Conservation (phyloP, 1,140 invertebrate genomes). For the Lepidostoma basale region DNA sequence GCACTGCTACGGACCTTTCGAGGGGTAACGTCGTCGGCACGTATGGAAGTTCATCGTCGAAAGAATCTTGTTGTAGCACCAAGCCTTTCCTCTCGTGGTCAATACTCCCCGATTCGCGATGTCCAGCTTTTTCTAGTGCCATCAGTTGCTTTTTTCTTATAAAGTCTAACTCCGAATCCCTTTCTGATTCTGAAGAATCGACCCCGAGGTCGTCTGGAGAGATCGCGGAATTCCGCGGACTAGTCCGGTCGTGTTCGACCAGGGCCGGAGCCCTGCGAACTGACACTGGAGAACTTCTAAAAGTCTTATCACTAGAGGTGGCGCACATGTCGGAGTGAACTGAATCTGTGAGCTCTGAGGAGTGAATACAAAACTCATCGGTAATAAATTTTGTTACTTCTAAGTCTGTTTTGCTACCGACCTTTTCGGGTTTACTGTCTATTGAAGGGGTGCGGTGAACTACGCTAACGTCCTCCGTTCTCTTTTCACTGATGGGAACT, state of each 20-base stretch:
- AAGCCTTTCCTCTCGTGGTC: constrained; percentile 76
- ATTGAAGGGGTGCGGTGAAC: constrained; percentile 30
- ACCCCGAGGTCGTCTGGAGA: constrained; percentile 62
- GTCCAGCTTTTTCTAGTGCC: constrained; percentile 43
- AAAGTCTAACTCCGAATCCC: constrained; percentile 66
- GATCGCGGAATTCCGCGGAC: constrained; percentile 41
- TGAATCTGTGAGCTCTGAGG: constrained; percentile 33
- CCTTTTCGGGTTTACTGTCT: constrained; percentile 35
- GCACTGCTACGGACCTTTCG: constrained; percentile 79
- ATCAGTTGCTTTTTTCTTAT: constrained; percentile 45
- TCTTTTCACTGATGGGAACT: constrained; percentile 36
- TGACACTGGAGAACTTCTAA: constrained; percentile 44
- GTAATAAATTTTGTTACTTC: constrained; percentile 25
- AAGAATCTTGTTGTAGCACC: constrained; percentile 79
- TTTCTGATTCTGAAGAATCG: constrained; percentile 81
- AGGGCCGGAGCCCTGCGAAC: constrained; percentile 25
- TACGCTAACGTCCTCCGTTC: constrained; percentile 23
- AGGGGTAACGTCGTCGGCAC: constrained; percentile 83
- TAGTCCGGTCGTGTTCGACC: constrained; percentile 27
- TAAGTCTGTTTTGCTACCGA: constrained; percentile 7
- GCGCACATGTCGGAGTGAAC: constrained; percentile 28
- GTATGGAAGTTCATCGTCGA: constrained; percentile 86
- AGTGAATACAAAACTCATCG: constrained; percentile 34
- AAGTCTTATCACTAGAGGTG: constrained; percentile 35
- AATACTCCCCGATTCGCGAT: constrained; percentile 51